phyloP scores from a whole-genome alignment of 2,888 invertebrate genomes.

The Odontomyia ornata region DNA sequence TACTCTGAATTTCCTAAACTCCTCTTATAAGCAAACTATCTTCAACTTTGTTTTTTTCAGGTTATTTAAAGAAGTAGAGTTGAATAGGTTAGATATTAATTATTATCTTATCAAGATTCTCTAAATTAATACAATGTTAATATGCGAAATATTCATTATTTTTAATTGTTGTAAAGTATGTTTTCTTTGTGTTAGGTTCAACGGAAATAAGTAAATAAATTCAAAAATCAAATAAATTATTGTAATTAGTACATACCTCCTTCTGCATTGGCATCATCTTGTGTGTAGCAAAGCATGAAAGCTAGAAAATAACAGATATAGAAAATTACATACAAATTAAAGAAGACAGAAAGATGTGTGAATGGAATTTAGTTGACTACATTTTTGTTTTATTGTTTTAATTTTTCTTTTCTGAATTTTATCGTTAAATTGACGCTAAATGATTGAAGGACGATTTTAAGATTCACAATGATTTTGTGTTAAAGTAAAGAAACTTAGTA shows the following conservation, averaged over 20 bases:
- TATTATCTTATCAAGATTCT: not conserved
- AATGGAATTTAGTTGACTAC: conserved; percentile 31
- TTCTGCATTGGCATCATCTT: conserved; percentile 90
- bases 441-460: conserved; percentile 14
- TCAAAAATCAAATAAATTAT: conserved; percentile 18
- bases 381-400: not conserved
- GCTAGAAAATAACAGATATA: conserved; percentile 70
- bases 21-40: not conserved
- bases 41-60: not conserved
- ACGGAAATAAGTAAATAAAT: conserved; percentile 27
- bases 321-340: conserved; percentile 49
- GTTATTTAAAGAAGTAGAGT: not conserved
- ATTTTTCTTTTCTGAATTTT: not conserved
- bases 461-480: conserved; percentile 1
- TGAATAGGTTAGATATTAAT: not conserved
- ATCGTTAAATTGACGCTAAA: not conserved
- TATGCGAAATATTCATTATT: not conserved
- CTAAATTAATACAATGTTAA: not conserved
- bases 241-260: conserved; percentile 76
- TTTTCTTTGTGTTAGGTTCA: conserved; percentile 14
- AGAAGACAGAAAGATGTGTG: conserved; percentile 38
- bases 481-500: conserved; percentile 9
- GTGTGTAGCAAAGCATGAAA: conserved; percentile 94
- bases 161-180: not conserved
- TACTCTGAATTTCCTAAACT: not conserved